Conservation (phyloP, 2,888 invertebrate species). For the Panzeria rudis region DNA sequence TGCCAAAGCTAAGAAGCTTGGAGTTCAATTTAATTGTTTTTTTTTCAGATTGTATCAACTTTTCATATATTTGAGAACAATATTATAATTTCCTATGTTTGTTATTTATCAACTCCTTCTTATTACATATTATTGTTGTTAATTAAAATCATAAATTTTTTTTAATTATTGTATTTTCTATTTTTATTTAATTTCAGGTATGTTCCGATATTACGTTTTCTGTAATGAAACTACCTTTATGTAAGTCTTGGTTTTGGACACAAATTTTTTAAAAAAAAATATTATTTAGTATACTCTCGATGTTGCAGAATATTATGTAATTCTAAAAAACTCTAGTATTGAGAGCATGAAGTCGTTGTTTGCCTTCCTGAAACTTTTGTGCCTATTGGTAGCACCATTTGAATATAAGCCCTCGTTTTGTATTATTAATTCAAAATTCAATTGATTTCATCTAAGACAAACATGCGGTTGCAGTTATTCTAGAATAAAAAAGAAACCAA, state of each 20-base stretch:
- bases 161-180: background rate
- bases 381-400: background rate
- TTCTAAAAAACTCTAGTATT: too few relatives aligned
- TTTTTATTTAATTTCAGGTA: background rate
- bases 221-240: background rate
- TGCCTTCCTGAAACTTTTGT: too few relatives aligned
- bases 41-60: too few relatives aligned
- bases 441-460: constrained; percentile 19
- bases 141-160: too few relatives aligned
- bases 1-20: background rate
- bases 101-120: too few relatives aligned
- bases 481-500: background rate
- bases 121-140: too few relatives aligned
- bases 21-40: background rate
- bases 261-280: too few relatives aligned
- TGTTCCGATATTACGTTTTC: background rate
- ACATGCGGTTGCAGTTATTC: background rate
- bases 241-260: background rate
- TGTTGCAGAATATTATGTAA: too few relatives aligned
- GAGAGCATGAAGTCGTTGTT: too few relatives aligned
- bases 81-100: too few relatives aligned
- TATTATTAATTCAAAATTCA: background rate
- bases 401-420: background rate
- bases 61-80: too few relatives aligned
- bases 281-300: too few relatives aligned